phyloP scores from a whole-genome alignment of 2,888 invertebrate species.

The Colletes collaris region DNA sequence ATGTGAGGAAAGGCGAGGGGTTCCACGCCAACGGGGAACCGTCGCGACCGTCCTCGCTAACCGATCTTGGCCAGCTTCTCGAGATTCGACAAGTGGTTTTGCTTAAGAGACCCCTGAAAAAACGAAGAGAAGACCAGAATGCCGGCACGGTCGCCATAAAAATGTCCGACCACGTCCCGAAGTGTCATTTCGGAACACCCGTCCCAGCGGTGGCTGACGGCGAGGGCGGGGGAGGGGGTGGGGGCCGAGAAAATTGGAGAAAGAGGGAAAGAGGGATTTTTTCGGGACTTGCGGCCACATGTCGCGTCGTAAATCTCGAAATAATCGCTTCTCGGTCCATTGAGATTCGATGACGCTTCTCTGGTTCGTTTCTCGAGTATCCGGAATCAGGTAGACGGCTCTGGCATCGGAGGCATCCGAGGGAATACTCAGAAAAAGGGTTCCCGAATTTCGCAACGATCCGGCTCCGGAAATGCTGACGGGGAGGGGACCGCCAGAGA shows the following conservation, averaged over 20 bases:
- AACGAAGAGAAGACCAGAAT: conserved; percentile 13
- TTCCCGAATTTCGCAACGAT: conserved; percentile 61
- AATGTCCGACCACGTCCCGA: conserved; percentile 62
- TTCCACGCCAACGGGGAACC: background rate
- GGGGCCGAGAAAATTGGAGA: conserved; percentile 15
- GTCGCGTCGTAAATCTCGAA: conserved; percentile 59
- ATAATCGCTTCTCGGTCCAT: conserved; percentile 50
- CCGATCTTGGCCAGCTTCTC: conserved; percentile 14
- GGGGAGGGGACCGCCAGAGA: conserved; percentile 6
- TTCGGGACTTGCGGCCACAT: conserved; percentile 48
- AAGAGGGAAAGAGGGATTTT: conserved; percentile 22
- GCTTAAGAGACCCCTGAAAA: conserved; percentile 26
- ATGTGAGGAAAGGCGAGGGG: too few species aligned
- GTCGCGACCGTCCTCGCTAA: conserved; percentile 26
- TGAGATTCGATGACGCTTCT: conserved; percentile 43
- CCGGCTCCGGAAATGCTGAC: conserved; percentile 45
- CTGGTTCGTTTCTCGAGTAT: conserved; percentile 9
- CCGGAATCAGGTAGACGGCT: conserved; percentile 52
- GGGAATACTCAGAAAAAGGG: conserved; percentile 61
- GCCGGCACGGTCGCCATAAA: conserved; percentile 42
- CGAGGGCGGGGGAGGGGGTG: background rate
- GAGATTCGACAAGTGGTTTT: conserved; percentile 60
- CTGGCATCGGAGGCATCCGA: background rate
- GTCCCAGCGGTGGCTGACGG: conserved; percentile 30
- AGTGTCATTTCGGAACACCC: conserved; percentile 57